phyloP scores from a whole-genome alignment of 64 coral and sea anemone genomes.

The Montipora foliosa region DNA sequence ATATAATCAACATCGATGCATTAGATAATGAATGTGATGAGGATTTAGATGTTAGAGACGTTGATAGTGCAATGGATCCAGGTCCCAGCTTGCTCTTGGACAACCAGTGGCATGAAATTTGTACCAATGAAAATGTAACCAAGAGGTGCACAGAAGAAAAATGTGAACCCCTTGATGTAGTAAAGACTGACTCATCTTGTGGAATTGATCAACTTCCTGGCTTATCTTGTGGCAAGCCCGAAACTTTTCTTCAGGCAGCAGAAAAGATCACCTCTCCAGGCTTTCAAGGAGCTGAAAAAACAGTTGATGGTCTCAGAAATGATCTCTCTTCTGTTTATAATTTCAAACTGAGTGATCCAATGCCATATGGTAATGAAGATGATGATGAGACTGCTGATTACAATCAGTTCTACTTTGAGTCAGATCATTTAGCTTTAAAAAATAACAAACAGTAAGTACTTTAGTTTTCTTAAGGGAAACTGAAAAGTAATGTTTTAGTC shows the following conservation, averaged over 20 bases:
- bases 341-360: neutral
- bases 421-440: slow-evolving; percentile 93
- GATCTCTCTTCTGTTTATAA: neutral
- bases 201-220: neutral
- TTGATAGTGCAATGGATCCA: neutral
- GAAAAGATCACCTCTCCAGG: neutral
- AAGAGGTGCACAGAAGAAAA: neutral
- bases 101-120: neutral
- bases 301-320: neutral
- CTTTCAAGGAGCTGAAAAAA: neutral
- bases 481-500: no score
- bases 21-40: neutral
- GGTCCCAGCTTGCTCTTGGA: neutral
- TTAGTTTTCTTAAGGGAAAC: no score
- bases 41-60: slow-evolving; percentile 14
- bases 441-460: slow-evolving; percentile 94
- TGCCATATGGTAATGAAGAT: slow-evolving; percentile 51
- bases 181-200: neutral
- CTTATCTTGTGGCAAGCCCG: neutral
- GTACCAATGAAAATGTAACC: neutral
- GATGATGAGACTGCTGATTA: slow-evolving; percentile 61
- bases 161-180: neutral
- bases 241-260: neutral
- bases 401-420: slow-evolving; percentile 96
- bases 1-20: neutral